Evolutionary conservation across 2,888 invertebrate genomes (phyloP).

Genomic region (Sepioteuthis lessoniana): DNA sequence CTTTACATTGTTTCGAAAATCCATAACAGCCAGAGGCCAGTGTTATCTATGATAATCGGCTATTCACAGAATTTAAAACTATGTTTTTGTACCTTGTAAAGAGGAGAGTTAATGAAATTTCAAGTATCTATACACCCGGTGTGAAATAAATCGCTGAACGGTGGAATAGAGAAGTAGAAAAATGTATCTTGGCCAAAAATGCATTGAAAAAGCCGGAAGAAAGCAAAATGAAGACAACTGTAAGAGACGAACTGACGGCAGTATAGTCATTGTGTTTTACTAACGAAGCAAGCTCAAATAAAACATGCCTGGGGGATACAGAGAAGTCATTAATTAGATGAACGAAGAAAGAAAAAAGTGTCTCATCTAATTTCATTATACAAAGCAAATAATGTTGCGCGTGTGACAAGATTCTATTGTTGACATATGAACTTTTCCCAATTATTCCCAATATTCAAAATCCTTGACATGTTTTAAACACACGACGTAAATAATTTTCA

Average conservation of each 20-base stretch:
- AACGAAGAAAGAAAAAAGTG: not conserved
- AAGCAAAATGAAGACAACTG: not conserved
- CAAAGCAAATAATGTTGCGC: slow-evolving; percentile 3
- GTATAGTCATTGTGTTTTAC: not conserved
- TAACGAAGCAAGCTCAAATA: slow-evolving; percentile 10
- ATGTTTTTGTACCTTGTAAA: too few relatives aligned
- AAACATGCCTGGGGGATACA: not conserved
- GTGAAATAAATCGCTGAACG: too few relatives aligned
- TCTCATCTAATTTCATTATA: not conserved
- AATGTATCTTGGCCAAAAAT: not conserved
- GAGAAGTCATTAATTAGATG: not conserved
- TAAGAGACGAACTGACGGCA: not conserved
- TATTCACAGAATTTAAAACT: too few relatives aligned
- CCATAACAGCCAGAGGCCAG: too few relatives aligned
- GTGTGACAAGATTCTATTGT: not conserved
- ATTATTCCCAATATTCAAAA: not conserved
- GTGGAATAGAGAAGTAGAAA: too few relatives aligned
- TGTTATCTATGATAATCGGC: too few relatives aligned
- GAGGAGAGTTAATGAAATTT: too few relatives aligned
- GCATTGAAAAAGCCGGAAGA: too few relatives aligned
- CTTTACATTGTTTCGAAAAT: too few relatives aligned
- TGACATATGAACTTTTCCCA: not conserved
- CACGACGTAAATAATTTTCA: not conserved
- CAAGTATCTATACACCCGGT: too few relatives aligned
- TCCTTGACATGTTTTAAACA: not conserved